Percentiles rank a stretch among this genome's conserved stretches.
These are phyloP conservation scores for Monarcha castaneiventris DNA, from an alignment of 2,113 vertebrate species.

Conservation along the genomic window DNA sequence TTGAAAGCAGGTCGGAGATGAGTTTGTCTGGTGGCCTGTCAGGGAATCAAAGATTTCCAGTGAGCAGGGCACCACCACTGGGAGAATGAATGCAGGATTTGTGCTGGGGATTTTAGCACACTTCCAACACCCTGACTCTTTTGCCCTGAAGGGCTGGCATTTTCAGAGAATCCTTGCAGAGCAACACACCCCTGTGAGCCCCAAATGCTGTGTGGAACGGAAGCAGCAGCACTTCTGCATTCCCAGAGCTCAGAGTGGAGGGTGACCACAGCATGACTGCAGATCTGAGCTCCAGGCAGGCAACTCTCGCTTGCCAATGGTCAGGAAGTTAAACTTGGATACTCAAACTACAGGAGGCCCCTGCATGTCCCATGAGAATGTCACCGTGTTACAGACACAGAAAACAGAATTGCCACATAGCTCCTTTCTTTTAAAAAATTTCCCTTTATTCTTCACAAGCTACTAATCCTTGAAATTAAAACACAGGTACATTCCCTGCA, in stretches of 20 bases:
- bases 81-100: neutral
- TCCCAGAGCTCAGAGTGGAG: neutral
- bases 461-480: slow-evolving; percentile 8
- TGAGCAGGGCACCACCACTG: neutral
- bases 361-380: neutral
- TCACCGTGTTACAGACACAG: neutral
- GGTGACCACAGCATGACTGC: neutral
- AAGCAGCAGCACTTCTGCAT: neutral
- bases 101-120: neutral
- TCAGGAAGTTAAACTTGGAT: neutral
- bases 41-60: neutral
- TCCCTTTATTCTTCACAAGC: slow-evolving; percentile 39
- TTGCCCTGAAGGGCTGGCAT: neutral
- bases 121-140: neutral
- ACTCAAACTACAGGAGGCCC: neutral
- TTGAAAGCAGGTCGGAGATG: neutral
- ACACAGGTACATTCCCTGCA: neutral
- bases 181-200: neutral
- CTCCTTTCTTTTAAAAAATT: neutral
- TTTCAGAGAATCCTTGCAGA: neutral
- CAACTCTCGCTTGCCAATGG: neutral
- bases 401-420: neutral
- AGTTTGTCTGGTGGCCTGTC: neutral
- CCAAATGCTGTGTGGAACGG: neutral
- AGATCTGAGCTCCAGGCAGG: neutral